Conservation (phyloP, 2,888 invertebrate species). For the Iphiclides podalirius region DNA sequence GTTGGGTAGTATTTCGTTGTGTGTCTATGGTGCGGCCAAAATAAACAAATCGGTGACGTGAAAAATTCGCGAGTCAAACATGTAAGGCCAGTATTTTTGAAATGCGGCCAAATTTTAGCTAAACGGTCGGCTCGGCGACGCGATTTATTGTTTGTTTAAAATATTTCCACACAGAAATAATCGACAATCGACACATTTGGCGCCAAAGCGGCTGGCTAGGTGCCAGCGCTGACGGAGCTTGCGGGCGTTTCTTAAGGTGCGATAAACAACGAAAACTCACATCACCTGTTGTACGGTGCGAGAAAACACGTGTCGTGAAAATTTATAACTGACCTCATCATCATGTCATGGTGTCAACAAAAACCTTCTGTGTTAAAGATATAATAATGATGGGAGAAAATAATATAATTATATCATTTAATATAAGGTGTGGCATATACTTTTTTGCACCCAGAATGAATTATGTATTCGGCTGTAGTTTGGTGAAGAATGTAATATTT, state of each 20-base stretch:
- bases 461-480: no score
- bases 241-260: constrained; percentile 33
- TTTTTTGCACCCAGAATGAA: no score
- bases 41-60: neutral
- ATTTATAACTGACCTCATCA: neutral
- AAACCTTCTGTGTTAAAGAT: no score
- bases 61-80: neutral
- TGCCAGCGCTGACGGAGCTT: constrained; percentile 37
- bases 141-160: constrained; percentile 18
- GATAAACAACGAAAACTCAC: constrained; percentile 31
- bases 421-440: no score
- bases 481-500: no score
- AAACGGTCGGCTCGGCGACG: neutral
- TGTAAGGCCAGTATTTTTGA: neutral
- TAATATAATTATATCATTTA: no score
- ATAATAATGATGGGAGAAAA: no score
- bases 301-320: neutral
- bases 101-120: constrained; percentile 2
- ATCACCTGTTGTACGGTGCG: constrained; percentile 27
- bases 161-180: constrained; percentile 19
- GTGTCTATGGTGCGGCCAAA: neutral
- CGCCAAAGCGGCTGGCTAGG: constrained; percentile 31
- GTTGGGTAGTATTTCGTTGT: neutral
- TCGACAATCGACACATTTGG: constrained; percentile 25
- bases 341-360: no score